Base-by-base conservation (phyloP, 1,140 invertebrate genomes). In the Whitmania pigra region DNA sequence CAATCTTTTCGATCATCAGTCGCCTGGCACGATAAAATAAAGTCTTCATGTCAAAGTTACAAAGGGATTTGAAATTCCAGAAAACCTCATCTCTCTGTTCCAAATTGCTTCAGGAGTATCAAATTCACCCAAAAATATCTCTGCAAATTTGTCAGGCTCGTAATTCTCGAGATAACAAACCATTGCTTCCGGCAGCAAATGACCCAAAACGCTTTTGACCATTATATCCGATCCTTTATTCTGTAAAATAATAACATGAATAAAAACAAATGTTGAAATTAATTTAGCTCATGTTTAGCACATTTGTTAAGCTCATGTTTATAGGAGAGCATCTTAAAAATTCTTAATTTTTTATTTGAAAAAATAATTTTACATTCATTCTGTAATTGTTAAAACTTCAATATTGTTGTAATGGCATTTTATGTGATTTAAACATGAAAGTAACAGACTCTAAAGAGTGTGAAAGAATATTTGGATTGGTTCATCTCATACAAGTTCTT, bases 141-240 rank as follows among this genome's bases (percentile, higher is more conserved):
- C 91, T 0, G 96, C 93, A 85, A 99, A 99, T 80, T 96, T 97
- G 74, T 98, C 94, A 2, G 95, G 87, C 11, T 94, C 94, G 80
- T 99, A 94, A 82, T 98, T 97, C 83, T 99, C 94, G 67, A 99
- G 84, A 80, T 98, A 99, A 78, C 93, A 95, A 0, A 99, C 92
- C 94, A 99, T 99, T 0, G 97, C 97, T 82, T 99, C 96, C 0
- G 97, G 97, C 63, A 99, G 81, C 63, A 99, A 84, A 78, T 93
- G 93, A 0, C 93, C 92, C 17, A 99, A 84, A 73, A 99, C 78
- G 77, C 81, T 84, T 43, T 80, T 76, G 43, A 76, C 71, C 71
- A 80, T 77, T 53, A 84, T 78, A 73, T 83, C 80, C 22, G 80
- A 82, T 57, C 75, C 76, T 18, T 75, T 78, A 73, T 80, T 79